Conservation (phyloP, 1,140 invertebrate species). For the Oryctes rhinoceros region DNA sequence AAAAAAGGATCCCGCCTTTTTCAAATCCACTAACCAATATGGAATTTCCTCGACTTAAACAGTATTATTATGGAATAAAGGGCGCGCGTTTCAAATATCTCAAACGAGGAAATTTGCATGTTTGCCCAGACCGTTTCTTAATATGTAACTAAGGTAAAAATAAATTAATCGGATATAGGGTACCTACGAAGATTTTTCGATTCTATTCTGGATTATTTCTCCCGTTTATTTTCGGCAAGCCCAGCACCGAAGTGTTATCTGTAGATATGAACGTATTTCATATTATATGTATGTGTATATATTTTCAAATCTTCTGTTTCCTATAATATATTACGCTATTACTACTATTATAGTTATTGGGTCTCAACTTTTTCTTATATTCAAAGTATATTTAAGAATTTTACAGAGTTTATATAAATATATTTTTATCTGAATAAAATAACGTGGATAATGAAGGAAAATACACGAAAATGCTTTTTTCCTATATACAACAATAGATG, state of each 20-base stretch:
- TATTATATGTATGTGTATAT: constrained; percentile 18
- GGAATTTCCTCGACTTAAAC: constrained; percentile 19
- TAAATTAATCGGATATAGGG: constrained; percentile 1
- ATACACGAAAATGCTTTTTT: constrained; percentile 13
- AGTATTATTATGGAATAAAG: constrained; percentile 24
- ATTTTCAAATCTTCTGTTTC: constrained; percentile 24
- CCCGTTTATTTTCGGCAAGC: neutral
- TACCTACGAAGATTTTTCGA: constrained; percentile 24
- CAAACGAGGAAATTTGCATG: neutral
- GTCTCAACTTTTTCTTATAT: constrained; percentile 27
- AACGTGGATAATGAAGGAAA: neutral
- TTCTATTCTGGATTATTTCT: neutral
- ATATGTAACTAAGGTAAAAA: neutral
- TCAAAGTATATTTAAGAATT: constrained; percentile 27
- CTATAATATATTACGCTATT: constrained; percentile 19
- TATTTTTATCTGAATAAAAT: constrained; percentile 34
- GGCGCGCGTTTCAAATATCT: neutral
- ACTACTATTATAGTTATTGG: constrained; percentile 25
- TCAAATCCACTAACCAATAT: neutral
- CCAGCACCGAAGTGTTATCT: constrained; percentile 3
- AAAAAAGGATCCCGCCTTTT: no score
- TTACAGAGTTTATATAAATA: constrained; percentile 36
- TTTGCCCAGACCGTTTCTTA: neutral
- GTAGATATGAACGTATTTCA: neutral
- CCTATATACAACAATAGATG: constrained; percentile 27